Evolutionary conservation across 1,140 invertebrate genomes (phyloP), one percentile per base, ranked within the genome.

Genomic region (Brachionus koreanus): DNA sequence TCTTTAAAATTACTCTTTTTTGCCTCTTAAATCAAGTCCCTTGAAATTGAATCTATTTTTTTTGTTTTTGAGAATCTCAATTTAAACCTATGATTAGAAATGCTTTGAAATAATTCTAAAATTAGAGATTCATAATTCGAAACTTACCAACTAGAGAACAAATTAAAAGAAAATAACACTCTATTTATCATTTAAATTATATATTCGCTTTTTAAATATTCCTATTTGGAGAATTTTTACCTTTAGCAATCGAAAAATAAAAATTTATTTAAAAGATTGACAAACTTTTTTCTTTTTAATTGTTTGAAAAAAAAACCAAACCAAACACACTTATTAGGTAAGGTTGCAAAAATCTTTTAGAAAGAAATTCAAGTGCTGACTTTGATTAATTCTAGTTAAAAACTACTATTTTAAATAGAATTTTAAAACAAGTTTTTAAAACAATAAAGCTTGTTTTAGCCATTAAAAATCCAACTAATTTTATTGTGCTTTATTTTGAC

Each of bases 171-270:
- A 57, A 10, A 57, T 10, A 57, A 29, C 19, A 57, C 6, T 57
- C 19, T 57, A 57, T 57, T 57, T 57, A 57, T 57, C 49, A 25
- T 57, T 57, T 57, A 57, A 57, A 57, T 57, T 57, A 57, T 57
- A 57, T 57, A 57, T 57, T 57, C 19, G 16, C 29, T 57, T 7
- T 57, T 57, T 19, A 57, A 57, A 57, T 57, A 19, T 52, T 52
- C 16, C 19, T 52, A 19, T 57, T 57, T 9, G 49, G 39, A 57
- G 7, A 57, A 23, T 19, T 57, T 57, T 57, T 57, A 57, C 49
- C 49, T 57, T 57, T 57, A 57, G 19, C 49, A 23, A 57, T 57
- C 49, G 19, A 57, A 57, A 57, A 57, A 3, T 57, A 57, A 57
- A 57, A 19, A 19, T 9, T 57, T 57, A 57, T 57, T 57, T 57